A percentile compares a stretch with the other conserved stretches of the same genome.
Evolutionary conservation across 2,888 invertebrate genomes (phyloP).

Genomic region (Ferrisia virgata): DNA sequence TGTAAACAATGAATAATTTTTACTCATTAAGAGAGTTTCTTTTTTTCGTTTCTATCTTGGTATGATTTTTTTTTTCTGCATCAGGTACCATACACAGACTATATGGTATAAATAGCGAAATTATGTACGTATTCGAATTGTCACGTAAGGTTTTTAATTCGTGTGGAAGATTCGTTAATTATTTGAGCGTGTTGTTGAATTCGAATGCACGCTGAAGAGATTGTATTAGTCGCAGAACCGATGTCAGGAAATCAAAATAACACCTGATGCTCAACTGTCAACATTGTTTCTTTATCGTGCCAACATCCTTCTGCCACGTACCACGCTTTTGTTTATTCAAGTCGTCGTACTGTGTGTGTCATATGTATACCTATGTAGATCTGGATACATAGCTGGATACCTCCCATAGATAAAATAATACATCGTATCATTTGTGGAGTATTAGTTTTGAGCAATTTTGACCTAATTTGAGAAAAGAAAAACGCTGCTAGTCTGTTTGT

Average conservation of each 20-base stretch:
- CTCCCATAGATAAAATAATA: no score
- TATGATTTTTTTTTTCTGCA: no score
- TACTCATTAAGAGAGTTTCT: not conserved
- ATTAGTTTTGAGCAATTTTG: not conserved
- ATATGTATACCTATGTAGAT: not conserved
- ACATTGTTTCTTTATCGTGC: not conserved
- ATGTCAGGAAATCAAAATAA: not conserved
- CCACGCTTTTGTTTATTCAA: not conserved
- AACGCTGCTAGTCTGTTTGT: not conserved
- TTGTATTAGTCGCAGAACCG: not conserved
- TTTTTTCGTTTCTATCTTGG: not conserved
- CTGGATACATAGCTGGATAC: no score
- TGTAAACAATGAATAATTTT: not conserved
- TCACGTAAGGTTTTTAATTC: not conserved
- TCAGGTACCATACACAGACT: not conserved
- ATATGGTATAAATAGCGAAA: no score
- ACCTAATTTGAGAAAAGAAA: constrained; percentile 8
- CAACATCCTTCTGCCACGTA: not conserved
- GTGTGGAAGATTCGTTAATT: not conserved
- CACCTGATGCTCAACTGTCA: constrained; percentile 4
- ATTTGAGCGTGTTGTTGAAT: not conserved
- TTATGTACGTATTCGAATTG: not conserved
- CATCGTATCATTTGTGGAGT: not conserved
- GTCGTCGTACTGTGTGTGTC: not conserved
- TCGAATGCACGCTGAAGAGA: not conserved